Percentiles rank a stretch among this genome's conserved stretches.
Conservation (phyloP, 30 jellyfish, hydroid and myxozoan genomes). For the Hydra vulgaris region DNA sequence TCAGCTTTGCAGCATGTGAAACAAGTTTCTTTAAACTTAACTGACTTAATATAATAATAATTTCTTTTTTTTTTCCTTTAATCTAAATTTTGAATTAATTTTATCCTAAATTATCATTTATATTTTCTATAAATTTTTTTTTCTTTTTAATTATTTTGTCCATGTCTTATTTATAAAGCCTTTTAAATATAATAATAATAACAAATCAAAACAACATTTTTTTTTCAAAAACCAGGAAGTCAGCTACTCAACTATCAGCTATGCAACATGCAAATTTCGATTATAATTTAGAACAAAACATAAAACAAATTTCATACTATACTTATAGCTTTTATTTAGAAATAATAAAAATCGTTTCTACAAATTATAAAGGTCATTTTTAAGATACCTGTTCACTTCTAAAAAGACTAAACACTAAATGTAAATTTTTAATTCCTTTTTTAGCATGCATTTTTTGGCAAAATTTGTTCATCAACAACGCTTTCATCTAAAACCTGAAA, state of each 20-base stretch:
- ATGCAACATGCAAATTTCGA: neutral
- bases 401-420: neutral
- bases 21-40: no score
- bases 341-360: neutral
- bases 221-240: neutral
- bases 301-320: neutral
- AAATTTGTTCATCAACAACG: neutral
- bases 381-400: neutral
- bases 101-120: neutral
- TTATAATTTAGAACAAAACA: neutral
- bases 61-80: no score
- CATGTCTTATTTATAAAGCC: neutral
- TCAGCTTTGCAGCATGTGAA: no score
- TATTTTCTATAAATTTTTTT: neutral
- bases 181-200: no score
- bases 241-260: no score
- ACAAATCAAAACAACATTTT: neutral
- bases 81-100: no score
- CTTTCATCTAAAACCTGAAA: neutral
- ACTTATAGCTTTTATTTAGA: neutral
- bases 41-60: no score
- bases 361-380: neutral
- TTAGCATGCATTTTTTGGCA: neutral
- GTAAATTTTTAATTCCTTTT: no score
- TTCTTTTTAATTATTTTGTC: neutral